Base-by-base conservation (phyloP, 2,888 invertebrate genomes). In the Dioctria linearis region DNA sequence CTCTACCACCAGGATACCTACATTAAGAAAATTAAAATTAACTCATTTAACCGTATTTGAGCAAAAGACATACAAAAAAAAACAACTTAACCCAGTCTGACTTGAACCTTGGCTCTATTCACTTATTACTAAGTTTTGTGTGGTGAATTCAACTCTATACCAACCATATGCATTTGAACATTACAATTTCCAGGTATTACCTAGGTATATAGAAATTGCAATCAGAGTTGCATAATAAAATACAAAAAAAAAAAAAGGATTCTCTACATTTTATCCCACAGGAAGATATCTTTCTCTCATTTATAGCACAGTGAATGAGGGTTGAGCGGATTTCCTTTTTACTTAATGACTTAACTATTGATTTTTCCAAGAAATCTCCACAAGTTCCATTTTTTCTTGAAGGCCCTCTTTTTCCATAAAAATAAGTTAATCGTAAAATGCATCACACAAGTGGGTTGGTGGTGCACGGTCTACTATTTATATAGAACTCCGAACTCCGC, bases 21-120 rank as follows among this genome's bases (percentile, higher is more conserved):
- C 69, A 69, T 69, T 69, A 69, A 25, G 69, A 51, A 49, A 69
- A 69, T 69, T 49, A 51, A 69, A 69, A 69, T 49, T 69, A 51
- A 69, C 25, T 51, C 11, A 11, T 37, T 51, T 4, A 54, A 11
- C 6, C 25, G n/a, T 61, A 37, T 40, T 42, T 6, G 40, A 13
- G 57, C 57, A 13, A 42, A 37, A 65, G 39, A 42, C 40, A n/a
- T 9, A 65, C 39, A 65, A 25, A 25, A 25, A 25, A 63, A 63
- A 63, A 4, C 42, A n/a, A 65, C 42, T 65, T 65, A 4, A 51
- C 49, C 39, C 37, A 54, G 43, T 43, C 66, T 43, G 25, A 25
- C 25, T 25, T 25, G 25, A 25, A 25, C 25, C 25, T 25, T 25
- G 25, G 25, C 25, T 25, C 25, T 25, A 25, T 25, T 25, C 25